A percentile compares a stretch with the other conserved stretches of the same genome.
Conservation (phyloP, 2,888 invertebrate species). For the Trypoxylon attenuatum region DNA sequence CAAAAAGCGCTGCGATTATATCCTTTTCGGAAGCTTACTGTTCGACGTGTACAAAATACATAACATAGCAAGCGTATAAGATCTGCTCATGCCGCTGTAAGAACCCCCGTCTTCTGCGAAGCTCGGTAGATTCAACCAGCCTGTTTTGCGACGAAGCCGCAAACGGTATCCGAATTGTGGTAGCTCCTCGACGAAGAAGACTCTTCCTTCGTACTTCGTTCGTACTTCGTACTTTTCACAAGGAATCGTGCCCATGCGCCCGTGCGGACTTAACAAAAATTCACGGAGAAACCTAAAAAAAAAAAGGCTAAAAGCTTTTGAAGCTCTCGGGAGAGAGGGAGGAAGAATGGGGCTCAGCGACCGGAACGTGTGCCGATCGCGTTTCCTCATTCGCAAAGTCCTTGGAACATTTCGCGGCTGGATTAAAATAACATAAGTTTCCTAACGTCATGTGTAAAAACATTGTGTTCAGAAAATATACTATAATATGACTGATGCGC, state of each 20-base stretch:
- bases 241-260: too few relatives aligned
- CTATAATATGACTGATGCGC: conserved; percentile 74
- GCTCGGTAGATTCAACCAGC: neutral
- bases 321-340: neutral
- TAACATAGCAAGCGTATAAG: neutral
- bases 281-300: neutral
- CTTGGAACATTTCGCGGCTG: conserved; percentile 68
- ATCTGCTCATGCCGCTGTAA: neutral
- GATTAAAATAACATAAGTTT: conserved; percentile 73
- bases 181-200: neutral
- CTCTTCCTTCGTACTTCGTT: neutral
- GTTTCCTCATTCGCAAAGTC: conserved; percentile 36
- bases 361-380: too few relatives aligned
- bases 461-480: conserved; percentile 75
- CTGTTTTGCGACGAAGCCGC: neutral
- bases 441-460: conserved; percentile 75
- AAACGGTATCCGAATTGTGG: neutral
- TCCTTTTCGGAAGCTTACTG: neutral
- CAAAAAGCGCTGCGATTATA: neutral
- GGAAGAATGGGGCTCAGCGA: conserved; percentile 18
- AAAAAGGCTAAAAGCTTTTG: neutral
- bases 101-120: neutral
- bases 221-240: too few relatives aligned
- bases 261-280: too few relatives aligned
- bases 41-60: neutral